Base-by-base conservation (phyloP, 2,113 vertebrate genomes). In the Larimichthys polyactis region DNA sequence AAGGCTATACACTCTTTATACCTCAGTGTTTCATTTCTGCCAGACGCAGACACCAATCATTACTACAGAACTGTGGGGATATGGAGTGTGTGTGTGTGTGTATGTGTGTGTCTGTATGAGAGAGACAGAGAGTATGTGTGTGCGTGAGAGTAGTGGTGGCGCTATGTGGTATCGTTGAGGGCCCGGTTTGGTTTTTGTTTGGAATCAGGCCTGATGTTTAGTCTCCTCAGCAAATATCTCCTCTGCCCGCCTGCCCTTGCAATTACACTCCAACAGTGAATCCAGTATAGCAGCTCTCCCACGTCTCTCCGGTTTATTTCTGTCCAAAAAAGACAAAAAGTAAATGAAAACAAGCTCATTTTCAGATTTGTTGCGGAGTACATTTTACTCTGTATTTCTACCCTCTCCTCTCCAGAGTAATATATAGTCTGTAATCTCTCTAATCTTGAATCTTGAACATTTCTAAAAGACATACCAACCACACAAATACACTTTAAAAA, bases 1-100 rank as follows among this genome's bases (percentile, higher is more conserved):
- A 92, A 83, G 71, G 73, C 80, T 90, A 57, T 88, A 83, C 79
- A 84, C 83, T 83, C 88, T 84, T 83, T 86, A 66, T 94, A 89
- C 90, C 90, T 91, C 87, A 79, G 84, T 83, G 78, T 91, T 94
- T 94, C 92, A 94, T 94, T 93, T 93, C 87, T 92, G 92, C 91
- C 92, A 93, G 90, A 91, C 86, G 69, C 88, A 92, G 91, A 93
- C 93, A 90, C 94, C 93, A 89, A 94, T 95, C 93, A 95, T 94
- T 94, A 94, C 93, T 83, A 90, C 87, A 87, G 91, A 92, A 59
- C 89, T 94, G 83, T 93, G 92, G 92, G 90, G 91, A 93, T 87
- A 87, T 78, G 78, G 84, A 63, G 72, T 48, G 76, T 74, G 84
- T 83, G 78, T 83, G 78, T 52, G 73, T 74, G 84, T 83, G 78